phyloP scores from a whole-genome alignment of 2,113 vertebrate species.

The Sylvietta virens region DNA sequence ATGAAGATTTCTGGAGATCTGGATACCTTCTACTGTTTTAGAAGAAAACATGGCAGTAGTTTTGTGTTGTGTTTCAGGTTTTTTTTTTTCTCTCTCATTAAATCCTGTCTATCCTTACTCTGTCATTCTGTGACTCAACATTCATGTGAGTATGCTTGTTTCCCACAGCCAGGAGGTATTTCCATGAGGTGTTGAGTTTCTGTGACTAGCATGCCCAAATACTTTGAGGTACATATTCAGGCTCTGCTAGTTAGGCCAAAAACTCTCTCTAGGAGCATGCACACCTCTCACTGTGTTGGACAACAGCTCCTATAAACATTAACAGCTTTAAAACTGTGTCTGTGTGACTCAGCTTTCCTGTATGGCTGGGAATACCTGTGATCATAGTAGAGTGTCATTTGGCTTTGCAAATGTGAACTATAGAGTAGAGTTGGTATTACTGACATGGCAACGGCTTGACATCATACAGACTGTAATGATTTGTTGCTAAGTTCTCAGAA shows the following conservation, averaged over 20 bases:
- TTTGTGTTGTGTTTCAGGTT: fast-evolving
- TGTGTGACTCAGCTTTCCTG: not conserved
- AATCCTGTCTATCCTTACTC: not conserved
- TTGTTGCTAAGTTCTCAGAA: not conserved
- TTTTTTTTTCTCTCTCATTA: not conserved
- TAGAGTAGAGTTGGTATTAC: not conserved
- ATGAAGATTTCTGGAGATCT: not conserved
- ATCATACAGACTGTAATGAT: not conserved
- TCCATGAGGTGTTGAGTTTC: not conserved
- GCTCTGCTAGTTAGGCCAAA: not conserved
- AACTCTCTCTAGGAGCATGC: not conserved
- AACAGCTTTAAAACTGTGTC: not conserved
- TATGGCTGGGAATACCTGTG: not conserved
- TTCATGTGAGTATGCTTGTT: not conserved
- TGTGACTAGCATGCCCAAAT: not conserved
- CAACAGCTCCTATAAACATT: not conserved
- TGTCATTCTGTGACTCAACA: not conserved
- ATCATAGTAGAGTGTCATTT: not conserved
- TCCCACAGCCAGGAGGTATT: fast-evolving
- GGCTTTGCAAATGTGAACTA: not conserved
- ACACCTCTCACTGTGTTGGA: not conserved
- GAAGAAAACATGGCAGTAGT: not conserved
- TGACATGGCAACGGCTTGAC: not conserved
- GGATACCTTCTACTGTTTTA: not conserved
- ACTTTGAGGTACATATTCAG: not conserved